A percentile compares a stretch with the other conserved stretches of the same genome.
Evolutionary conservation across 2,797 vertebrate genomes (phyloP).

Genomic region (Moxostoma hubbsi): DNA sequence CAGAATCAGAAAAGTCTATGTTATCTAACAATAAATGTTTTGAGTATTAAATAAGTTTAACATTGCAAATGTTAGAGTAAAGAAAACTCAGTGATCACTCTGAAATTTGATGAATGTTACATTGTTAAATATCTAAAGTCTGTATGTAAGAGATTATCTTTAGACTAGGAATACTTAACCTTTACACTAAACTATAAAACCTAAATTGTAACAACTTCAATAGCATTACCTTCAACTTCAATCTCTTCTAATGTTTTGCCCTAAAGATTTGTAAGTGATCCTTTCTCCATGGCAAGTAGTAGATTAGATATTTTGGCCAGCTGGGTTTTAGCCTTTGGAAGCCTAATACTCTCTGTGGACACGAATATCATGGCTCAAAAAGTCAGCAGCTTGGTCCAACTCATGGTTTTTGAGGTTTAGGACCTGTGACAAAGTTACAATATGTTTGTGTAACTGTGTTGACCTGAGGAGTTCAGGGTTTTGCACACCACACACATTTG

Average conservation of each 20-base stretch:
- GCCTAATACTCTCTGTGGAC: too few relatives aligned
- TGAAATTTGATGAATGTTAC: background rate
- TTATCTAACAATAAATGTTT: background rate
- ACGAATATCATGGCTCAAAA: too few relatives aligned
- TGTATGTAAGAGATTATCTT: background rate
- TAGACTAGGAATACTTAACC: background rate
- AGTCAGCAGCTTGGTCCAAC: background rate
- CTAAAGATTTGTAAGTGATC: background rate
- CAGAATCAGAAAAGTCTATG: background rate
- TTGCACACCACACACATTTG: background rate
- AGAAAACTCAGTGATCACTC: background rate
- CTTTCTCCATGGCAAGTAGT: slow-evolving; percentile 32
- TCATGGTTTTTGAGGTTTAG: background rate
- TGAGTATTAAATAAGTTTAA: background rate
- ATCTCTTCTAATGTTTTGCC: background rate
- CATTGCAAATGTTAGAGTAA: background rate
- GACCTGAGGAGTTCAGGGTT: slow-evolving; percentile 3
- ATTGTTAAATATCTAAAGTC: background rate
- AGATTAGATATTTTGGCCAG: slow-evolving; percentile 37
- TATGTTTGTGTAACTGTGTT: background rate
- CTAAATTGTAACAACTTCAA: background rate
- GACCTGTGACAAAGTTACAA: too few relatives aligned
- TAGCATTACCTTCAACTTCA: background rate
- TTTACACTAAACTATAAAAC: background rate
- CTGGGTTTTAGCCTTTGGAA: slow-evolving; percentile 44